phyloP scores from a whole-genome alignment of 2,888 invertebrate genomes.

The Trissolcus brochymenae region DNA sequence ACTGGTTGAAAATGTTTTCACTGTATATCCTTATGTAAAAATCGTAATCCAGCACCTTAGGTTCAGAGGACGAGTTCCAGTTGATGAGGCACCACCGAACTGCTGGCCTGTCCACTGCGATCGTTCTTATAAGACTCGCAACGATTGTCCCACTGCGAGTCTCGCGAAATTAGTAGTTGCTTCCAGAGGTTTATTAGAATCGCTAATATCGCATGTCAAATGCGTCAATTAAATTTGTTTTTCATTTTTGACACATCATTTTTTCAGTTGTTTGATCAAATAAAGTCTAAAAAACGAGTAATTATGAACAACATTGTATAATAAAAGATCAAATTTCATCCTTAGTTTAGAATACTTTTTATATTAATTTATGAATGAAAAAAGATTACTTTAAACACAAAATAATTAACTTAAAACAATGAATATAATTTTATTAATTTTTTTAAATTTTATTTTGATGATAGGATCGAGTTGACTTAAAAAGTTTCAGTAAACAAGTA shows the following conservation, averaged over 20 bases:
- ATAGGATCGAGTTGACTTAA: too few relatives aligned
- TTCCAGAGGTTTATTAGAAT: conserved; percentile 65
- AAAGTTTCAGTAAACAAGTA: too few relatives aligned
- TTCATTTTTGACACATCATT: too few relatives aligned
- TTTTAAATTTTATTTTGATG: background rate
- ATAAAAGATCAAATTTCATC: background rate
- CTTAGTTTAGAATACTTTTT: background rate
- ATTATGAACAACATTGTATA: too few relatives aligned
- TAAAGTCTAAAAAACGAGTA: too few relatives aligned
- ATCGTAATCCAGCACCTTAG: conserved; percentile 54
- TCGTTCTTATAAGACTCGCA: conserved; percentile 69
- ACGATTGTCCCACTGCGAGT: conserved; percentile 54
- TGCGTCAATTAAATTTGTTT: too few relatives aligned
- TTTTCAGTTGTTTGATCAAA: too few relatives aligned
- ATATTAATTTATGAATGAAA: background rate
- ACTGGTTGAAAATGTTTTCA: conserved; percentile 22
- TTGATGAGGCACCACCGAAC: conserved; percentile 71
- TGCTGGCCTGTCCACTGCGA: conserved; percentile 57
- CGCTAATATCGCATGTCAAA: conserved; percentile 61
- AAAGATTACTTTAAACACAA: background rate
- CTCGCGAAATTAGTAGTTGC: conserved; percentile 61
- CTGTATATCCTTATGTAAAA: conserved; percentile 11
- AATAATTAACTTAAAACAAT: background rate
- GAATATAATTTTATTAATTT: background rate
- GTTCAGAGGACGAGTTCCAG: conserved; percentile 60